Evolutionary conservation across 1,140 invertebrate genomes (phyloP), one percentile per base, ranked within the genome.

Genomic region (Cyrtorhinus lividipennis): DNA sequence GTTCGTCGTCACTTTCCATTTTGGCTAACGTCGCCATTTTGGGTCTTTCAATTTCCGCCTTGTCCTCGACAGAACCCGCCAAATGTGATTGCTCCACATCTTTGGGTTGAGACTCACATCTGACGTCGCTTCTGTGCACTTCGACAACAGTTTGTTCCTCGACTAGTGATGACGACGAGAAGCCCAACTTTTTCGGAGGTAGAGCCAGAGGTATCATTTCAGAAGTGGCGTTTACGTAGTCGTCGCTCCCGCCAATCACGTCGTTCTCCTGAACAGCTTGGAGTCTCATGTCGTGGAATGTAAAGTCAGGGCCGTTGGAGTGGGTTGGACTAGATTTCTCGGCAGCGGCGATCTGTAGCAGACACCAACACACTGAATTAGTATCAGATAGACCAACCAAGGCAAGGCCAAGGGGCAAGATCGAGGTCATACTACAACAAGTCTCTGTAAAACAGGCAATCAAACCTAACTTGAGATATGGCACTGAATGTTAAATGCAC

Each of bases 111-210:
- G 18, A 13, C 24, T 23, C 24, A 15, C 18, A 57, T 23, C 24
- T 38, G 12, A 61, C 53, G 8, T 58, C 62, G 56, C 62, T 63
- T 38, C 62, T 63, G 56, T 63, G 62, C 2, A 63, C 62, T 24
- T 63, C 62, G 1, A 63, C 62, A 1, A 63, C 24, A 1, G 62
- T 63, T 18, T 57, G 1, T 24, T 26, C 22, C n/a, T n/a, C n/a
- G 22, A 59, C 24, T 2, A 23, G 30, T n/a, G n/a, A n/a, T 18
- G 62, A 30, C 1, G 62, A 57, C 18, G 20, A 57, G 62, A 58
- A 63, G 56, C 18, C n/a, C 13, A 24, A 12, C 24, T 24, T 63
- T 58, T 44, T 59, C 18, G 24, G 46, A 22, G 38, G 30, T 23
- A 56, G 24, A n/a, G 24, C 44, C 61, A 56, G 46, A 24, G 12